These are phyloP conservation scores for Saguinus imperator DNA, from an alignment of 2,113 vertebrate species.

Conservation along the genomic window DNA sequence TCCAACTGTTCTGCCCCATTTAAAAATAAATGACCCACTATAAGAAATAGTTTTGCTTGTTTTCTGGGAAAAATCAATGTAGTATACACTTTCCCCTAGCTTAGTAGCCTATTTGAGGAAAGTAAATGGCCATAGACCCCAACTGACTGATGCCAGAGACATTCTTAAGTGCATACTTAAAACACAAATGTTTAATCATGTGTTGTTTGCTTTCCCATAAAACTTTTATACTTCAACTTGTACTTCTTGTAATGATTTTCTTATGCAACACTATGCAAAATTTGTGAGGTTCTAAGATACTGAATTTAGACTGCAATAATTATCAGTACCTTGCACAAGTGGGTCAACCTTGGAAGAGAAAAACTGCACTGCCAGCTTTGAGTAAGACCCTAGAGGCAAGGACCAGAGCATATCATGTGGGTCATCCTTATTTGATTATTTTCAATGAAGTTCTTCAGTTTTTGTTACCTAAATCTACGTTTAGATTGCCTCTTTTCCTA, in stretches of 20 bases:
- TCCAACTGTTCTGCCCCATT: not conserved
- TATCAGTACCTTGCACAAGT: constrained; percentile 17
- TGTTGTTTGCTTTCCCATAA: not conserved
- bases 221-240: not conserved
- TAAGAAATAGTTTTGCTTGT: not conserved
- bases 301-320: constrained; percentile 46
- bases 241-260: constrained; percentile 28
- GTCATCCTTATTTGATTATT: constrained; percentile 48
- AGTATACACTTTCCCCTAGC: not conserved
- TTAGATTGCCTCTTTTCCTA: constrained; percentile 21
- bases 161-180: not conserved
- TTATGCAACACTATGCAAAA: constrained; percentile 39
- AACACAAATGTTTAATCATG: not conserved
- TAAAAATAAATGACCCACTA: constrained; percentile 56
- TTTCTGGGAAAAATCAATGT: constrained; percentile 9
- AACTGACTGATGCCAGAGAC: not conserved
- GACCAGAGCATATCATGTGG: constrained; percentile 1
- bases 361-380: constrained; percentile 15
- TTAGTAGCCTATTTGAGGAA: not conserved
- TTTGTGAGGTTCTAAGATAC: constrained; percentile 40
- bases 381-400: constrained; percentile 46
- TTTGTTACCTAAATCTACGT: constrained; percentile 32
- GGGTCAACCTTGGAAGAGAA: constrained; percentile 51
- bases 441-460: constrained; percentile 35
- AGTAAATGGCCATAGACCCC: not conserved